These are phyloP conservation scores for Cavia porcellus DNA, from an alignment of 2,113 vertebrate genomes.

Conservation along the genomic window DNA sequence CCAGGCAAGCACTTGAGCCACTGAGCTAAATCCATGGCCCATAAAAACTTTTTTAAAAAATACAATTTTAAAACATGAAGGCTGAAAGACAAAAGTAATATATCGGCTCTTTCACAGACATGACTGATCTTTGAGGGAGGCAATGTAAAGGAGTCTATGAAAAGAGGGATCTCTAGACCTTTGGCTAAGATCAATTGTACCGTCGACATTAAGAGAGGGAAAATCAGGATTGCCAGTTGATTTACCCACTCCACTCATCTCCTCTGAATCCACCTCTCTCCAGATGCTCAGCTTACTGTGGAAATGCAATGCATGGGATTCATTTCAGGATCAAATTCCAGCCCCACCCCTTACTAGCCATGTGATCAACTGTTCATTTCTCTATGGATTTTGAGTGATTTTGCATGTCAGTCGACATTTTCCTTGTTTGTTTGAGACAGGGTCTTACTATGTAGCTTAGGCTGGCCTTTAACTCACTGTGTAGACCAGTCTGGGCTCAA, in stretches of 20 bases:
- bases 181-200: background rate
- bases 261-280: background rate
- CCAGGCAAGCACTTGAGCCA: too few relatives aligned
- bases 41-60: background rate
- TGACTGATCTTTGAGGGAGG: background rate
- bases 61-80: background rate
- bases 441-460: background rate
- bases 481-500: background rate
- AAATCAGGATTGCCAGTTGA: background rate
- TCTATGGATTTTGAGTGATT: background rate
- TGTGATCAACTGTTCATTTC: background rate
- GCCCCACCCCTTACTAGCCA: background rate
- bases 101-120: background rate
- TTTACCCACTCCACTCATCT: background rate
- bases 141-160: background rate
- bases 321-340: conserved; percentile 13
- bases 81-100: conserved; percentile 1
- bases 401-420: background rate
- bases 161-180: background rate
- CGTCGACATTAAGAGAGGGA: background rate
- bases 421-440: background rate
- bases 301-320: background rate
- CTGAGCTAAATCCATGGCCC: too few relatives aligned
- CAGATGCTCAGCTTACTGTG: background rate
- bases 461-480: background rate